Evolutionary conservation across 2,113 vertebrate genomes (phyloP), one percentile per base, ranked within the genome.

Genomic region (Alexandromys fortis): DNA sequence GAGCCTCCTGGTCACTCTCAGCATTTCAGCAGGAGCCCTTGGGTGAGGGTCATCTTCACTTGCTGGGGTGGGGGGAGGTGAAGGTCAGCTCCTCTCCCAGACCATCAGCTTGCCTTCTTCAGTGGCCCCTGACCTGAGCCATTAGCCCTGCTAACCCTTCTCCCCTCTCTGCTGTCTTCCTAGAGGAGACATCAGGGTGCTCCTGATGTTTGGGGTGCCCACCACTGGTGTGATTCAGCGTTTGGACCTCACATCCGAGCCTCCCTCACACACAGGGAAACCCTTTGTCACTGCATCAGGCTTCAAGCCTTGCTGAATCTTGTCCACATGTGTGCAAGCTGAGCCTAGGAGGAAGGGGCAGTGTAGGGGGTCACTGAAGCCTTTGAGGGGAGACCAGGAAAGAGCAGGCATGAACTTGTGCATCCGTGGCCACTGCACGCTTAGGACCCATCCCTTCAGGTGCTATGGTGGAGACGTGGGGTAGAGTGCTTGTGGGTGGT

Each of bases 21-120:
- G 49, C 19, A 1, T 8, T 24, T 33, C 24, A 0, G 26, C 55
- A 17, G 82, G 77, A 42, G 78, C 16, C 47, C 6, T 38, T 33
- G 7, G n/a, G 76, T 7, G 0, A 28, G 35, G 38, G 19, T 42
- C 3, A 4, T 78, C 63, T 38, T 72, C 52, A 4, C 28, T 21
- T 90, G 47, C 89, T 19, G 10, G 33, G 45, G 14, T 7, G 16
- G 68, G 33, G 33, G 68, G 33, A 24, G 42, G 14, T 7, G 19
- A n/a, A n/a, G 85, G 22, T 52, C 63, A 8, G 5, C 38, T 78
- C 38, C 22, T 4, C 22, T 19, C 30, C 30, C 30, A 12, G 9
- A 8, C 30, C 17, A 0, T 70, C 4, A 10, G 24, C 49, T 0
- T 5, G 33, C 47, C 35, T 65, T 45, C 0, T 28, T 76, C 16